Evolutionary conservation across 2,113 vertebrate species (phyloP).

Genomic region (Panthera leo): DNA sequence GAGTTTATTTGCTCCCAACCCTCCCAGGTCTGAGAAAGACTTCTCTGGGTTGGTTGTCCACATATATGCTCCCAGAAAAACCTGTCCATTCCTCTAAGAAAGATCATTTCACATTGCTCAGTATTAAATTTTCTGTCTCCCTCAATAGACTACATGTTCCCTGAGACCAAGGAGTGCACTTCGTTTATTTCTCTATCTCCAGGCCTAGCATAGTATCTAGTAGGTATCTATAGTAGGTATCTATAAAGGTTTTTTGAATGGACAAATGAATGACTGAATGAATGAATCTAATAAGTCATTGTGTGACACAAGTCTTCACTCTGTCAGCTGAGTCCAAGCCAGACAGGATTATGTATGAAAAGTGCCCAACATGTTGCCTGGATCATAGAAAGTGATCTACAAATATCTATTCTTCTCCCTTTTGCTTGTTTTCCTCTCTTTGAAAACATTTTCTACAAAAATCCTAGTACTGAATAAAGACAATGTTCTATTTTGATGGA

Average conservation of each 20-base stretch:
- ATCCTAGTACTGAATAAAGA: neutral
- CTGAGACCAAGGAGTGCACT: neutral
- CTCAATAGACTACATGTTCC: neutral
- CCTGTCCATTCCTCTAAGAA: neutral
- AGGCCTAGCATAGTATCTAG: neutral
- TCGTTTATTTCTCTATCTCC: neutral
- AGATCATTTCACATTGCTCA: neutral
- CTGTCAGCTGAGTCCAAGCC: neutral
- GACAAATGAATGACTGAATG: neutral
- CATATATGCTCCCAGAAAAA: neutral
- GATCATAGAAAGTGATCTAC: neutral
- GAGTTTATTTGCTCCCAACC: neutral
- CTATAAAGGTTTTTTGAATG: neutral
- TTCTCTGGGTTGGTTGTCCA: too few species aligned
- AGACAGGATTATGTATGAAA: neutral
- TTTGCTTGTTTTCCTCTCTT: neutral
- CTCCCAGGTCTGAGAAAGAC: neutral
- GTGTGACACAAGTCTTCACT: neutral
- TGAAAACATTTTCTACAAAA: slow-evolving; percentile 14
- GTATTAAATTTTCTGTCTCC: neutral
- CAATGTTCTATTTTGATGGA: neutral
- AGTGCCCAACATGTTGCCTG: neutral
- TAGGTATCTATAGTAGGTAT: neutral
- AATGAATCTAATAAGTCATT: neutral
- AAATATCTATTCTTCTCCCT: neutral